phyloP scores from a whole-genome alignment of 2,113 vertebrate genomes.

The Cyprinodon tularosa region DNA sequence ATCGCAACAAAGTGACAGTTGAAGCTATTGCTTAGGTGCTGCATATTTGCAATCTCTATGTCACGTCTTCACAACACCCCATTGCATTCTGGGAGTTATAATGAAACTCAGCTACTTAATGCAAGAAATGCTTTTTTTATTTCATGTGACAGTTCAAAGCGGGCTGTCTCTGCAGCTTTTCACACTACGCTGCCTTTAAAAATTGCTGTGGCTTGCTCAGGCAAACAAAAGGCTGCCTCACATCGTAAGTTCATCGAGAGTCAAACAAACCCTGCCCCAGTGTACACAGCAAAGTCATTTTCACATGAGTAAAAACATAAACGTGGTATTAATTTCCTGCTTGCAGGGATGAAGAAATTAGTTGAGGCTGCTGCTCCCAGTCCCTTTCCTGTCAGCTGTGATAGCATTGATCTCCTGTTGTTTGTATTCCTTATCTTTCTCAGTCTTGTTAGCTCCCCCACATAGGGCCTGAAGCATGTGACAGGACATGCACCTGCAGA shows the following conservation, averaged over 20 bases:
- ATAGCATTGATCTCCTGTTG: conserved; percentile 63
- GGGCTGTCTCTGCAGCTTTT: conserved; percentile 23
- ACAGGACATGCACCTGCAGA: conserved; percentile 47
- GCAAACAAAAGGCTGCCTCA: conserved; percentile 3
- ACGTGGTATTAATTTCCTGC: conserved; percentile 56
- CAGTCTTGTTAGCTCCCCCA: conserved; percentile 24
- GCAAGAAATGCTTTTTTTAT: conserved; percentile 15
- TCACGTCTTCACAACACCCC: neutral
- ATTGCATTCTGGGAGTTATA: conserved; percentile 4
- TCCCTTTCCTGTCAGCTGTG: conserved; percentile 47
- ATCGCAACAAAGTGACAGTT: conserved; percentile 9
- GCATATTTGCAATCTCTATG: conserved; percentile 3
- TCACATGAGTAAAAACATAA: conserved; percentile 46
- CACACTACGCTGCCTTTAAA: neutral
- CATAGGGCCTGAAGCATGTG: neutral
- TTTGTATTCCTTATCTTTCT: conserved; percentile 62
- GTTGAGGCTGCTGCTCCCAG: conserved; percentile 20
- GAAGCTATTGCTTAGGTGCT: conserved; percentile 30
- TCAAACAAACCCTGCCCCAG: conserved; percentile 13
- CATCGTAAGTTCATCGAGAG: conserved; percentile 43
- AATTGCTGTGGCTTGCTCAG: neutral
- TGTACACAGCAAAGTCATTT: conserved; percentile 18
- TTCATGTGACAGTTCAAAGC: conserved; percentile 34
- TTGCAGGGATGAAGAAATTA: conserved; percentile 38
- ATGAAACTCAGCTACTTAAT: conserved; percentile 11